Evolutionary conservation across 2,797 vertebrate species (phyloP).

Genomic region (Falco novaeseelandiae): DNA sequence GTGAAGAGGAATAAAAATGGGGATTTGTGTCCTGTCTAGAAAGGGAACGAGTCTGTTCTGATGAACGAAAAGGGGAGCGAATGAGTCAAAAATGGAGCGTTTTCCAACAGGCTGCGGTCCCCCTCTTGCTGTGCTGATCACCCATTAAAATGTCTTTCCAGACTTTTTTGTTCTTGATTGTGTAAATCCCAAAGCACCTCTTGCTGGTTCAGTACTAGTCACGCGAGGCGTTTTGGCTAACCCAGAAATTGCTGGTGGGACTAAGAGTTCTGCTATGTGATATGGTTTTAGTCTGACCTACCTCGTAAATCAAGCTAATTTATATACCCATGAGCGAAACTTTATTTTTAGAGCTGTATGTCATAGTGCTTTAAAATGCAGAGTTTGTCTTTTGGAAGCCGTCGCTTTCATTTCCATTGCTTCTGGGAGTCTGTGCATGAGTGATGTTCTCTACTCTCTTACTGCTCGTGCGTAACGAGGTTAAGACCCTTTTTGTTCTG

Average conservation of each 20-base stretch:
- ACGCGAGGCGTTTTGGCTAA: background rate
- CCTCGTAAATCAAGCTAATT: background rate
- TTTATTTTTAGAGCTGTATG: background rate
- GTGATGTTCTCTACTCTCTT: background rate
- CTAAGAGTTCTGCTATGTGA: background rate
- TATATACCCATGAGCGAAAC: background rate
- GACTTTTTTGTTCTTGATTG: background rate
- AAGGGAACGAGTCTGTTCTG: background rate
- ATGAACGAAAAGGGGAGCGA: background rate
- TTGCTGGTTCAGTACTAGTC: background rate
- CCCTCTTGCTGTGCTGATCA: background rate
- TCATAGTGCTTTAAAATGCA: background rate
- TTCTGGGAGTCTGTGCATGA: background rate
- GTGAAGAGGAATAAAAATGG: background rate
- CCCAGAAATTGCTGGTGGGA: background rate
- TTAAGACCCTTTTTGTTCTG: background rate
- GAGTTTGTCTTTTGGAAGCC: background rate
- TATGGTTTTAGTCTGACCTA: background rate
- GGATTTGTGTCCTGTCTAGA: background rate
- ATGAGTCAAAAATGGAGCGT: background rate
- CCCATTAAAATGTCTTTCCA: background rate
- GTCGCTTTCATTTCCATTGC: background rate
- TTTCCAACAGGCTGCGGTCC: rapidly evolving
- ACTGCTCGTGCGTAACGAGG: rapidly evolving
- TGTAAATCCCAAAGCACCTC: background rate